Base-by-base conservation (phyloP, 2,113 vertebrate species). In the Aix galericulata region DNA sequence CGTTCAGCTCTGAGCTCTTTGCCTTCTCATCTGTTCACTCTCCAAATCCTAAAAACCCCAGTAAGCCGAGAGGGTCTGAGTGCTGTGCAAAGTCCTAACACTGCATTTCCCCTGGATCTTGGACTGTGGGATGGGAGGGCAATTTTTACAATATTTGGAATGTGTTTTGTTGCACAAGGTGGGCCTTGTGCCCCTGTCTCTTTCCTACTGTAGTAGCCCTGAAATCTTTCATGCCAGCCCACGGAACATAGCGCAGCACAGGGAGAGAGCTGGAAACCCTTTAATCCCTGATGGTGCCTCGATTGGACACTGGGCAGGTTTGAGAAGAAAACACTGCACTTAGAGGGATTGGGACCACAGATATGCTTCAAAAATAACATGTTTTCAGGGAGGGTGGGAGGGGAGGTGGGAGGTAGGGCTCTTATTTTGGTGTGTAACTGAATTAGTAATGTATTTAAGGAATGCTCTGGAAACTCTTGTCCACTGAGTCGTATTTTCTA, bases 181-280 rank as follows among this genome's bases (percentile, higher is more conserved):
- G 40, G n/a, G 3, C 38, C 11, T 60, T 22, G 64, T 0, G 2
- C 25, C 72, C 8, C 66, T 0, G 0, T 40, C 38, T 78, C 58
- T 53, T 15, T 31, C 52, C 75, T 53, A 40, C 79, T 56, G 26
- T 26, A 44, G 17, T 9, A 73, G 13, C 58, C 36, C 50, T 40
- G 74, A 34, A 80, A 4, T 26, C 42, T 52, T 48, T 32, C 36
- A 20, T 0, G 0, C 18, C 31, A 6, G 22, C 48, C 72, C 20
- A 0, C 17, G 48, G 74, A 91, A 46, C 1, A 0, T 6, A 42
- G 71, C 59, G 86, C 87, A 52, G 81, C 63, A 2, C 23, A 7
- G 42, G 58, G 82, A 21, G 59, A 73, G 31, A 68, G 77, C 46
- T 16, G 31, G 79, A 53, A 89, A 38, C 15, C 1, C 17, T 6